Evolutionary conservation across 2,888 invertebrate species (phyloP), one percentile per base, ranked within the genome.

Genomic region (Nephrotoma guestfalica): DNA sequence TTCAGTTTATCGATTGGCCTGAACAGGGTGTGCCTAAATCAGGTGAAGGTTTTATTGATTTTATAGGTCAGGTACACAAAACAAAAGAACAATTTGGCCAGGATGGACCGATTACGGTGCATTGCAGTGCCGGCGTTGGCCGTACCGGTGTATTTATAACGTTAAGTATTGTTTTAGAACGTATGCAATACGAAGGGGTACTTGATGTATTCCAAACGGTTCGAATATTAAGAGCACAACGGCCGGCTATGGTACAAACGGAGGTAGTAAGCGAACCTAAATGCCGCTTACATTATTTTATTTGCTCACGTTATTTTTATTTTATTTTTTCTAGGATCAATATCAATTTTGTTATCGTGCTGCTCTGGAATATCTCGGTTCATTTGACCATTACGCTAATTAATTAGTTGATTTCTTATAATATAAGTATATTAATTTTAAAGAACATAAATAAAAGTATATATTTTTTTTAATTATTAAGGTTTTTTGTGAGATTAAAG

Each of bases 311-410:
- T 86, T 95, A 97, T 97, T 86, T 7, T 83, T 41, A 18, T 86
- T 51, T 87, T 11, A 15, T 84, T 87, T 86, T 92, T 43, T 30
- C 2, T 92, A 97, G 97, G 99, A 99, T 93, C 99, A 99, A 93
- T 99, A 99, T 93, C 98, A 99, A 92, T 99, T 99, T 93, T 99
- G 99, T 93, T 99, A 99, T 93, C 96, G 98, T 89, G 99, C 99
- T 88, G 98, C 99, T 89, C 94, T 99, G 91, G 99, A 99, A 92
- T 99, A 99, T 93, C 94, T 99, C 91, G 98, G 98, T 89, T 98
- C 98, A 41, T 99, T 99, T 92, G 98, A 99, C 93, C 98, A 99
- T 92, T 97, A 97, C 93, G 95, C 97, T 91, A 96, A 96, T 94
- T 96, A 95, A 95, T 84, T 71, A 30, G 71, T 71, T 71, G 71